These are phyloP conservation scores for Oscarella lobularis DNA, from an alignment of 37 sponge, comb jelly and placozoan species.

Conservation along the genomic window DNA sequence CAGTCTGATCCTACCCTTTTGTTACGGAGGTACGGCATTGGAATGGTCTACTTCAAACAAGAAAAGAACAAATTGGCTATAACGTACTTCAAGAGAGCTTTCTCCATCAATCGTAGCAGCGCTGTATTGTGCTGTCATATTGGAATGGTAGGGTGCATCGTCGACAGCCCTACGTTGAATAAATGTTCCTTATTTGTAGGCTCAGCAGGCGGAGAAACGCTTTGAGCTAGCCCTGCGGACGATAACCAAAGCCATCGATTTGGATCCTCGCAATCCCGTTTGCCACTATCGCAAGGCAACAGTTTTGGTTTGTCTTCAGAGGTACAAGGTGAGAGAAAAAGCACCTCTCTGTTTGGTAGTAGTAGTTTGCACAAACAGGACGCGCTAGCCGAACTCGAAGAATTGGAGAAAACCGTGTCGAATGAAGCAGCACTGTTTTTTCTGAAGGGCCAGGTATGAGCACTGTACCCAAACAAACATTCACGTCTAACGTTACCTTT, in stretches of 20 bases:
- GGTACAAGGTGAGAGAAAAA: neutral
- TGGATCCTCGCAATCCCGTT: slow-evolving; percentile 40
- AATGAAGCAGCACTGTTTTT: slow-evolving; percentile 67
- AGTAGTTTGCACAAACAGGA: slow-evolving; percentile 23
- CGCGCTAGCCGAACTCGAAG: slow-evolving; percentile 53
- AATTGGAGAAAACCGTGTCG: slow-evolving; percentile 37
- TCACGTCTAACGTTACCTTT: neutral
- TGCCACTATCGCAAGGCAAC: slow-evolving; percentile 34
- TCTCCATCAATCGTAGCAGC: slow-evolving; percentile 60
- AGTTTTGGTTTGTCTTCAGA: slow-evolving; percentile 11
- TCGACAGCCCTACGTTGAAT: too few species aligned
- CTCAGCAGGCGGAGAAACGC: slow-evolving; percentile 22
- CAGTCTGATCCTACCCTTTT: too few species aligned
- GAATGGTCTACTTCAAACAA: slow-evolving; percentile 63
- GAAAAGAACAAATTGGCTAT: slow-evolving; percentile 68
- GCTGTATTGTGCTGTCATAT: slow-evolving; percentile 55
- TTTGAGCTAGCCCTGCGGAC: slow-evolving; percentile 36
- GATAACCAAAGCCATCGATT: slow-evolving; percentile 37
- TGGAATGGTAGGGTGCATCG: slow-evolving; percentile 52
- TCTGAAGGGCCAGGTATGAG: slow-evolving; percentile 53
- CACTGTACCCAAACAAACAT: neutral
- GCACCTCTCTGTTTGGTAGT: neutral
- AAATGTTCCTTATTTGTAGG: slow-evolving; percentile 13
- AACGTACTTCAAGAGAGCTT: slow-evolving; percentile 39
- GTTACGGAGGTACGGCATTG: slow-evolving; percentile 72